Percentiles rank a stretch among this genome's conserved stretches.
Conservation (phyloP, 2,113 vertebrate species). For the Bambusicola thoracicus region DNA sequence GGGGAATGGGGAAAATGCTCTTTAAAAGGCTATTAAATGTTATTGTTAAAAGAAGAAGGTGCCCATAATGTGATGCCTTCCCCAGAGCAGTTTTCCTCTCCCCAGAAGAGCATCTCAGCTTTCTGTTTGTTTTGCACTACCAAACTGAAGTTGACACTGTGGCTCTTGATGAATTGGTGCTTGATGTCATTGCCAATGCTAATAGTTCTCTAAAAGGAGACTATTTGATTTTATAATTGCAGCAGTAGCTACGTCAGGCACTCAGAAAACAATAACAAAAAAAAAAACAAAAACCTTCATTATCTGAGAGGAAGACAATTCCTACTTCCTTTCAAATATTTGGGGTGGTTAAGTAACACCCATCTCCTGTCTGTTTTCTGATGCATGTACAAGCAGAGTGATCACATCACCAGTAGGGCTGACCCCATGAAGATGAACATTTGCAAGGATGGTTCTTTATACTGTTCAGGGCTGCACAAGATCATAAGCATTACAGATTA, state of each 20-base stretch:
- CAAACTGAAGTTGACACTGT: slow-evolving; percentile 31
- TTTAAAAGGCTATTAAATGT: slow-evolving; percentile 69
- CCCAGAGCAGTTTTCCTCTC: slow-evolving; percentile 52
- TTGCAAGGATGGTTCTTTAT: background rate
- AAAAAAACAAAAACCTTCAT: background rate
- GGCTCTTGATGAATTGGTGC: slow-evolving; percentile 50
- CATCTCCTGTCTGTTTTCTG: background rate
- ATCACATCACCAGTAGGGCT: background rate
- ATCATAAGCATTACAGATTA: background rate
- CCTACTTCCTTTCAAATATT: background rate
- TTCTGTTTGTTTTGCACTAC: slow-evolving; percentile 59
- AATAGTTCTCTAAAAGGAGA: slow-evolving; percentile 32
- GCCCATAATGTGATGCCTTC: slow-evolving; percentile 55
- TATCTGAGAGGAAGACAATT: background rate
- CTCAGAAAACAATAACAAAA: background rate
- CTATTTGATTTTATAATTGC: slow-evolving; percentile 46
- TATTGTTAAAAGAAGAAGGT: slow-evolving; percentile 69
- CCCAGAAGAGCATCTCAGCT: slow-evolving; percentile 22
- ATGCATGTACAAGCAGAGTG: background rate
- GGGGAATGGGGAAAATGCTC: slow-evolving; percentile 59
- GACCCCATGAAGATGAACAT: background rate
- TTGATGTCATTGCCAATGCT: slow-evolving; percentile 25
- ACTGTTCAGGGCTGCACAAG: background rate
- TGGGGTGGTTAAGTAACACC: background rate
- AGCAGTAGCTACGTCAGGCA: background rate